A percentile compares a stretch with the other conserved stretches of the same genome.
phyloP scores from a whole-genome alignment of 92 coral and sea anemone species.

The Siderastrea radians region DNA sequence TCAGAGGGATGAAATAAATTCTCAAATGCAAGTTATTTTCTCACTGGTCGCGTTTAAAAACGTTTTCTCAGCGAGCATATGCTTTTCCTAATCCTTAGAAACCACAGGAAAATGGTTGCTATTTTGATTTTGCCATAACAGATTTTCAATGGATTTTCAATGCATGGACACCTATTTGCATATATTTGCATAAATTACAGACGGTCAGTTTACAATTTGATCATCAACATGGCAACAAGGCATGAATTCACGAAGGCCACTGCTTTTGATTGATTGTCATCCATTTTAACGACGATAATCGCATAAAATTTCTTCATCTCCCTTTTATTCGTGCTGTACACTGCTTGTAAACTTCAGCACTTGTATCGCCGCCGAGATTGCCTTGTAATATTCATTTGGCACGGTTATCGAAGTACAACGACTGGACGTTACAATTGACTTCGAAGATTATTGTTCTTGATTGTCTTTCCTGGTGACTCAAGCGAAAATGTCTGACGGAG shows the following conservation, averaged over 20 bases:
- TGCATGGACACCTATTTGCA: constrained; percentile 9
- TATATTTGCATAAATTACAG: constrained; percentile 48
- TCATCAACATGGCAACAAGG: constrained; percentile 63
- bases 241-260: background rate
- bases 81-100: background rate
- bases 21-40: background rate
- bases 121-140: constrained; percentile 49
- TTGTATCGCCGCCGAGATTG: background rate
- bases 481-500: constrained; percentile 50
- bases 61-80: background rate
- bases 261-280: background rate
- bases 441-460: background rate
- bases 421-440: background rate
- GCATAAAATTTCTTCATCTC: background rate
- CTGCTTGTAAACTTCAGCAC: background rate
- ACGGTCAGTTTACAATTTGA: constrained; percentile 8
- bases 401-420: background rate
- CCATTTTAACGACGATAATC: background rate
- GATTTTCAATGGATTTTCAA: background rate
- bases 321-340: background rate
- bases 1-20: too few relatives aligned
- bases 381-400: background rate
- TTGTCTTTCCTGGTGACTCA: background rate
- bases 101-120: constrained; percentile 38
- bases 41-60: background rate